phyloP scores from a whole-genome alignment of 1,140 invertebrate genomes.

The Sogatella furcifera region DNA sequence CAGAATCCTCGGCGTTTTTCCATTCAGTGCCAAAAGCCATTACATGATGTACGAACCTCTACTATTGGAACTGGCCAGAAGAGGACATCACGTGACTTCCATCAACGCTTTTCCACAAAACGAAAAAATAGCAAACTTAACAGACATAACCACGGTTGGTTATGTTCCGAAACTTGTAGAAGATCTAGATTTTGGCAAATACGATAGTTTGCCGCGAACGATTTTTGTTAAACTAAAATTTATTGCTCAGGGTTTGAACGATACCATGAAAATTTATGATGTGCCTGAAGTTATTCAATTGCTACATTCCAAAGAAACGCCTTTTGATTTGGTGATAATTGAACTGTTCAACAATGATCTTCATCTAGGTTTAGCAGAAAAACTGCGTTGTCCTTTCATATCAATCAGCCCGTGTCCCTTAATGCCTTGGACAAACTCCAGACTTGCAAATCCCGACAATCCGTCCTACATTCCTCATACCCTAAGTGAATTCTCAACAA shows the following conservation, averaged over 20 bases:
- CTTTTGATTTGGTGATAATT: constrained; percentile 29
- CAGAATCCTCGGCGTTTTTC: constrained; percentile 47
- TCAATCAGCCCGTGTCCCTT: constrained; percentile 39
- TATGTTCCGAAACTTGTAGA: not conserved
- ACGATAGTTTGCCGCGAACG: not conserved
- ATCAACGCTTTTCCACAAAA: constrained; percentile 34
- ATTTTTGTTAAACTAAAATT: not conserved
- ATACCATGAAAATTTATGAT: not conserved
- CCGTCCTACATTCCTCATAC: constrained; percentile 11
- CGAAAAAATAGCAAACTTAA: constrained; percentile 14
- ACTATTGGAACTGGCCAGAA: constrained; percentile 41
- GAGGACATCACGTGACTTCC: constrained; percentile 48
- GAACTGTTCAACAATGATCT: constrained; percentile 25
- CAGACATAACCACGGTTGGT: constrained; percentile 8
- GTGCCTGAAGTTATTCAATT: constrained; percentile 35
- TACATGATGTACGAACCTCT: constrained; percentile 52
- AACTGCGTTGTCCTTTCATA: constrained; percentile 46
- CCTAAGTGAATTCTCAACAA: not conserved
- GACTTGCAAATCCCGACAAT: constrained; percentile 20
- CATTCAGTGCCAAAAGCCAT: constrained; percentile 53
- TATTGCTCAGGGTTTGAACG: not conserved
- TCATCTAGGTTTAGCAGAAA: constrained; percentile 20
- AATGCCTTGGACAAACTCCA: constrained; percentile 46
- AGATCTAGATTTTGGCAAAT: not conserved
- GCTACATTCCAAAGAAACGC: constrained; percentile 29